Base-by-base conservation (phyloP, 2,888 invertebrate genomes). In the Keiferia lycopersicella region DNA sequence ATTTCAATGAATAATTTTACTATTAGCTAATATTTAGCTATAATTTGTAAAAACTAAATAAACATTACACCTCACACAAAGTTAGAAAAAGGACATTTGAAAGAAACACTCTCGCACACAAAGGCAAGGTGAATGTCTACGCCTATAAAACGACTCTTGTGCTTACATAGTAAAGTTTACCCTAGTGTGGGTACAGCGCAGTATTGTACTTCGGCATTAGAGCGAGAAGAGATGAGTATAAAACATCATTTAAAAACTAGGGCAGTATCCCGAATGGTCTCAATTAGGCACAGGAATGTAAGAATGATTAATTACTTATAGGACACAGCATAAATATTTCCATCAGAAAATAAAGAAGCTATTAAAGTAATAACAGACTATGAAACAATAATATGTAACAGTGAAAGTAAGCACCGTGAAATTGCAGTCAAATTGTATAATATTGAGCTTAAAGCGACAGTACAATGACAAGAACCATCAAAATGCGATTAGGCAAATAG, bases 181-280 rank as follows among this genome's bases (percentile, higher is more conserved):
- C 65, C 69, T 72, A 82, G 84, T 84, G 82, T 73, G 72, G 62
- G 75, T 80, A 75, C 78, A 82, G 80, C 74, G 70, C 72, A 69
- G 81, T 81, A 87, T 88, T 91, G 85, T 88, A 75, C 82, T 86
- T 77, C 79, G 83, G 84, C 85, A 87, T 80, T 86, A 87, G 88
- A 89, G 87, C 88, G 86, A 86, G 82, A 83, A 87, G 84, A 84
- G 81, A 85, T 84, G 84, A 76, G 81, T 86, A 79, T 79, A 81
- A 84, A 79, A 77, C 81, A 83, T 80, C 84, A 83, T 86, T 85
- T 83, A 80, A 83, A 80, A 90, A 87, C 84, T 88, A 85, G 88
- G 83, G 79, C 88, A 83, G 74, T 78, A 84, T 83, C 85, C 83
- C 80, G 82, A 74, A 78, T 81, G 81, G 78, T 83, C 79, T 79